phyloP scores from a whole-genome alignment of 2,797 vertebrate genomes.

The Mormyrops attenuatus region DNA sequence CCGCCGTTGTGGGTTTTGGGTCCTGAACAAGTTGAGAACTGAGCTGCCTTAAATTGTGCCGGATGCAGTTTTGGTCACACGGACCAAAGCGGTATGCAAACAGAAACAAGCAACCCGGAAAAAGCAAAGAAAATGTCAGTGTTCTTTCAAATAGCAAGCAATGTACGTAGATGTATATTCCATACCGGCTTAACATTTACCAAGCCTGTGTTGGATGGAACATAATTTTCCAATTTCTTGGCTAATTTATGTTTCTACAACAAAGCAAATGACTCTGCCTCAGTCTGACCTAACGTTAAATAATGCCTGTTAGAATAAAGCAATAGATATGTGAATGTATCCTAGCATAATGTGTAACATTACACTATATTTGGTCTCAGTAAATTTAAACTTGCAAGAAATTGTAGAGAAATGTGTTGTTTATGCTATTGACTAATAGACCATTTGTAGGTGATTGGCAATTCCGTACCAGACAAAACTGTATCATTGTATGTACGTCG shows the following conservation, averaged over 20 bases:
- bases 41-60: too few relatives aligned
- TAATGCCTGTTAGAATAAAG: background rate
- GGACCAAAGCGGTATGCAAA: too few relatives aligned
- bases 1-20: too few relatives aligned
- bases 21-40: too few relatives aligned
- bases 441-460: background rate
- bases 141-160: background rate
- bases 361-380: background rate
- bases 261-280: background rate
- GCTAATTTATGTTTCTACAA: background rate
- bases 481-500: too few relatives aligned
- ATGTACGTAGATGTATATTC: background rate
- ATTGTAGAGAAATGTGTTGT: background rate
- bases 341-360: background rate
- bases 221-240: background rate
- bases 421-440: background rate
- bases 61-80: too few relatives aligned
- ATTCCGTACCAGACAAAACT: too few relatives aligned
- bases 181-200: background rate
- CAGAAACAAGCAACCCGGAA: too few relatives aligned
- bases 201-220: background rate
- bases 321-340: background rate
- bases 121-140: too few relatives aligned
- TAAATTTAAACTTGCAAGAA: background rate
- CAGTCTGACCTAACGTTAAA: background rate